Percentiles rank a stretch among this genome's conserved stretches.
These are phyloP conservation scores for Labeo rohita DNA, from an alignment of 2,113 vertebrate genomes.

Conservation along the genomic window DNA sequence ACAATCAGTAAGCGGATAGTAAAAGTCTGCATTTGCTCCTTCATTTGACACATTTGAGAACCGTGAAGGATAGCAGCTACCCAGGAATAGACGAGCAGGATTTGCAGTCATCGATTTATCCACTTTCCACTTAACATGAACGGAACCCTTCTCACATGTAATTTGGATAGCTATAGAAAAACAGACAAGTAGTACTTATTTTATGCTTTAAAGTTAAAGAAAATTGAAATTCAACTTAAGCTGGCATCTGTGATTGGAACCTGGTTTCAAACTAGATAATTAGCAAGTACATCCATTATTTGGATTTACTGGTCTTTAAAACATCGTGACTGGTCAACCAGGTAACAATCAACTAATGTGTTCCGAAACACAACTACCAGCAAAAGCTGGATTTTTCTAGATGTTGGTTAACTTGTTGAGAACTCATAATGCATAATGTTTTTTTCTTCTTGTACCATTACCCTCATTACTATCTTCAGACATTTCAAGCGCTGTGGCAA, in stretches of 20 bases:
- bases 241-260: background rate
- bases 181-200: background rate
- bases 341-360: background rate
- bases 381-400: background rate
- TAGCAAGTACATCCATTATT: background rate
- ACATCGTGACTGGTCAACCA: too few species aligned
- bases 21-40: slow-evolving; percentile 59
- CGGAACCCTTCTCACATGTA: slow-evolving; percentile 44
- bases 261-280: background rate
- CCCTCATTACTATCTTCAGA: background rate
- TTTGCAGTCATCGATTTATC: slow-evolving; percentile 27
- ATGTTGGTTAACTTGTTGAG: background rate
- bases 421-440: background rate
- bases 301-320: background rate
- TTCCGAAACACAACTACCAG: background rate
- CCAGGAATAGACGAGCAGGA: slow-evolving; percentile 71
- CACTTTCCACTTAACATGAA: slow-evolving; percentile 67
- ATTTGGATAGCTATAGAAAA: slow-evolving; percentile 64
- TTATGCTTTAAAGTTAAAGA: background rate
- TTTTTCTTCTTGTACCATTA: background rate
- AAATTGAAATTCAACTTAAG: background rate
- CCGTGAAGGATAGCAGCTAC: slow-evolving; percentile 64
- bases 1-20: slow-evolving; percentile 61
- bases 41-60: slow-evolving; percentile 51
- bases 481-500: slow-evolving; percentile 19